phyloP scores from a whole-genome alignment of 64 coral and sea anemone species.

The Cladopsammia gracilis region DNA sequence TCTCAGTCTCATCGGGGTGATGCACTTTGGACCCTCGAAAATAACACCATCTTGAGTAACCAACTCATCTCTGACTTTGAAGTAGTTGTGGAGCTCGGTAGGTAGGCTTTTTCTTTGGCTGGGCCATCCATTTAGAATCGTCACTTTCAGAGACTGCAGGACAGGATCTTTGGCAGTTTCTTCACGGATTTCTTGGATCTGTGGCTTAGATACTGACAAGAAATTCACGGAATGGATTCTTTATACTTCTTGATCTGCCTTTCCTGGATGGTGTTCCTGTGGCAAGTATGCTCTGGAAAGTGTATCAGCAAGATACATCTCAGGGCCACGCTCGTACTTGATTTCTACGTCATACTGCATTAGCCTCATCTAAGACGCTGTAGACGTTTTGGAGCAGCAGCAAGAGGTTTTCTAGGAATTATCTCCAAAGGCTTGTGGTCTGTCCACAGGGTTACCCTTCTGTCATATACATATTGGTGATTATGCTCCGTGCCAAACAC shows the following conservation, averaged over 20 bases:
- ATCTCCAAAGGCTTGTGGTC: slow-evolving; percentile 38
- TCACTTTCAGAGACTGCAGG: no score
- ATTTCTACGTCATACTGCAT: slow-evolving; percentile 38
- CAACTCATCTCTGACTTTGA: slow-evolving; percentile 3
- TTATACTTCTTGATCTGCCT: no score
- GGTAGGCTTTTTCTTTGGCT: background rate
- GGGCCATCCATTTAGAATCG: slow-evolving; percentile 31
- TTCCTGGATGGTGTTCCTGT: no score
- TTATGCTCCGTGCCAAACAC: slow-evolving; percentile 55
- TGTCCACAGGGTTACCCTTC: slow-evolving; percentile 29
- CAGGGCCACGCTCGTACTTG: no score
- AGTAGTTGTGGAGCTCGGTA: background rate
- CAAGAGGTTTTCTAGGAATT: slow-evolving; percentile 25
- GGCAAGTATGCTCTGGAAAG: no score
- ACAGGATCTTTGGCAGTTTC: no score
- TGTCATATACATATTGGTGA: slow-evolving; percentile 54
- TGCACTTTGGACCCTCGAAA: slow-evolving; percentile 10
- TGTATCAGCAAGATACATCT: no score
- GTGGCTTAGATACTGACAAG: no score
- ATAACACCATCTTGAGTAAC: background rate
- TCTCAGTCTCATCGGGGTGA: slow-evolving; percentile 9
- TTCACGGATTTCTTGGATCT: no score
- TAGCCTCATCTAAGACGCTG: slow-evolving; percentile 28
- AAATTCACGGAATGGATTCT: no score
- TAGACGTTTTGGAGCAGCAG: slow-evolving; percentile 48